Percentiles rank a stretch among this genome's conserved stretches.
phyloP scores from a whole-genome alignment of 2,113 vertebrate genomes.

The Chaetodon trifascialis region DNA sequence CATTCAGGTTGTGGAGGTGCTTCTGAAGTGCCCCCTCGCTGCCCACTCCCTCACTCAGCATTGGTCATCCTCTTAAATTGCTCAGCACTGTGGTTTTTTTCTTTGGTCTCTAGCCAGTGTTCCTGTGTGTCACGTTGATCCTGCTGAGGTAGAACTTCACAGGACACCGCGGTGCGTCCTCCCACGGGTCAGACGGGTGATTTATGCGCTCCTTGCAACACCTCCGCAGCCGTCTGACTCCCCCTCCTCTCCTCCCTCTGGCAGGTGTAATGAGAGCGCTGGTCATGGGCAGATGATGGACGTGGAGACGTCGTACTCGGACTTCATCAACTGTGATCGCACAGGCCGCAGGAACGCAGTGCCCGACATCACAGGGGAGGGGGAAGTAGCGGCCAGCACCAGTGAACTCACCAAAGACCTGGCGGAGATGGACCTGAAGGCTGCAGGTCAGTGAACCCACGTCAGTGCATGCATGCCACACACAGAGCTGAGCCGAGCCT shows the following conservation, averaged over 20 bases:
- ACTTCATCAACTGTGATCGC: conserved; percentile 96
- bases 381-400: conserved; percentile 82
- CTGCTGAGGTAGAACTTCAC: conserved; percentile 21
- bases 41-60: conserved; percentile 25
- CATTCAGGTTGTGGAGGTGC: conserved; percentile 19
- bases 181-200: conserved; percentile 25
- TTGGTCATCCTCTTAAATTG: conserved; percentile 32
- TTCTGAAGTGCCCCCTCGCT: conserved; percentile 24
- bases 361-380: conserved; percentile 90
- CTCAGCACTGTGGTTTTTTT: background rate
- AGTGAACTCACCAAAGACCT: conserved; percentile 91
- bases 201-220: conserved; percentile 40
- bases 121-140: background rate
- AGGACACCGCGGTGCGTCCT: background rate
- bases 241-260: conserved; percentile 12
- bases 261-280: conserved; percentile 83
- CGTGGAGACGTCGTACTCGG: conserved; percentile 94
- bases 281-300: conserved; percentile 94
- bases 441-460: conserved; percentile 73
- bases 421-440: conserved; percentile 85
- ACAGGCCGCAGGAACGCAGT: conserved; percentile 96
- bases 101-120: conserved; percentile 3
- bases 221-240: conserved; percentile 31
- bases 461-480: background rate
- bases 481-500: too few species aligned